These are phyloP conservation scores for Genyomyrus donnyi DNA, from an alignment of 2,113 vertebrate species.

Conservation along the genomic window DNA sequence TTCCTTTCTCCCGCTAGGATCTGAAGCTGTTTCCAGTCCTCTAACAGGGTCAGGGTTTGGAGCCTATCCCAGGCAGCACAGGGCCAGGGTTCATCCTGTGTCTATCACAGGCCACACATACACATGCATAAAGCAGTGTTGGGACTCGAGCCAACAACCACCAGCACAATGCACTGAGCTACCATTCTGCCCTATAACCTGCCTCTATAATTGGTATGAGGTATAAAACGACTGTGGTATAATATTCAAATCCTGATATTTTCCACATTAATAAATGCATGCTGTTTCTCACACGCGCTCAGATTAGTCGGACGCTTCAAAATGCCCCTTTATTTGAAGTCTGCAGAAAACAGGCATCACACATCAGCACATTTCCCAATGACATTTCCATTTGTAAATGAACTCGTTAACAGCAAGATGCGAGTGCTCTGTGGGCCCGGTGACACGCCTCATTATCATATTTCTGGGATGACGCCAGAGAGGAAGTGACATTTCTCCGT, in stretches of 20 bases:
- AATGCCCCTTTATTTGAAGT: not conserved
- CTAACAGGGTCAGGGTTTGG: not conserved
- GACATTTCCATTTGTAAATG: constrained; percentile 4
- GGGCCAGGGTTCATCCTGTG: not conserved
- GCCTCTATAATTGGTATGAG: not conserved
- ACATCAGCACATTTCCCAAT: not conserved
- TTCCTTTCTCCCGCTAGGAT: not conserved
- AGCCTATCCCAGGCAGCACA: not conserved
- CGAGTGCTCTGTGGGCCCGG: not conserved
- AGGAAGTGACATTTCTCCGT: not conserved
- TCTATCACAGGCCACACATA: not conserved
- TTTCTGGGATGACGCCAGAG: not conserved
- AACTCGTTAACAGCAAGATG: constrained; percentile 1
- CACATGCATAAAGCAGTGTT: not conserved
- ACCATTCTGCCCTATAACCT: not conserved
- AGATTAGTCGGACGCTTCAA: not conserved
- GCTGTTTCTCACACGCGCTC: not conserved
- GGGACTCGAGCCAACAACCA: not conserved
- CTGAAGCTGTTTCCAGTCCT: not conserved
- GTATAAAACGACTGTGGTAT: not conserved
- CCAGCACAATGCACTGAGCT: not conserved
- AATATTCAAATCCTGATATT: constrained; percentile 7
- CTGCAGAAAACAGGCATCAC: not conserved
- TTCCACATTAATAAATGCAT: not conserved
- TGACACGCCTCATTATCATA: not conserved